Percentiles rank a stretch among this genome's conserved stretches.
Evolutionary conservation across 1,140 invertebrate genomes (phyloP).

Genomic region (Zaprionus davidi): DNA sequence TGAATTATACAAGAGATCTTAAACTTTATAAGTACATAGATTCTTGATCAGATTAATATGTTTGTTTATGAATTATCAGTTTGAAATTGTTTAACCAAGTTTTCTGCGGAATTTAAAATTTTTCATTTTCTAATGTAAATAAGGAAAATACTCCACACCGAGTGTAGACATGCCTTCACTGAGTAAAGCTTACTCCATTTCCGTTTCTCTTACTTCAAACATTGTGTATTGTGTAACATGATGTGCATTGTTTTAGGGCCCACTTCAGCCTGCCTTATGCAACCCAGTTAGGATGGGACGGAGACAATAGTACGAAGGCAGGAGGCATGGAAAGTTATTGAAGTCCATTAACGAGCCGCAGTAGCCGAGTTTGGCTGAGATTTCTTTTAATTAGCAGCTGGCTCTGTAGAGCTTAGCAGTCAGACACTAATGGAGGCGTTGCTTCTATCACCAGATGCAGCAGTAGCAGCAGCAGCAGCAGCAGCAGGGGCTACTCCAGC

Average conservation of each 20-base stretch:
- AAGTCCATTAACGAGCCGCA: conserved; percentile 61
- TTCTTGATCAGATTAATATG: too few species aligned
- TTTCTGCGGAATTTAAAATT: too few species aligned
- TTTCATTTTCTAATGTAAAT: too few species aligned
- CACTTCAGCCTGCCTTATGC: conserved; percentile 25
- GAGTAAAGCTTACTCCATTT: background rate
- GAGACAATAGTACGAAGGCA: background rate
- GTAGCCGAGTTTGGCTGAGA: conserved; percentile 16
- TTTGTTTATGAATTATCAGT: too few species aligned
- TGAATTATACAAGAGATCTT: too few species aligned
- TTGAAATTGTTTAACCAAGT: too few species aligned
- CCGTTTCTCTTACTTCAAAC: background rate
- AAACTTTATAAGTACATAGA: too few species aligned
- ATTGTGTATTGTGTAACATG: background rate
- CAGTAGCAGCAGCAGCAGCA: background rate
- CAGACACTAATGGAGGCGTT: conserved; percentile 71
- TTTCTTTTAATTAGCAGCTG: conserved; percentile 58
- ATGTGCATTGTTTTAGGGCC: conserved; percentile 6
- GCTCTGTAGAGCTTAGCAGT: conserved; percentile 49
- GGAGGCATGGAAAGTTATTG: conserved; percentile 40
- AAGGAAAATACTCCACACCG: too few species aligned
- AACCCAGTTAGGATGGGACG: background rate
- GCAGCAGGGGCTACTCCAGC: conserved; percentile 6
- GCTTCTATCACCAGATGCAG: conserved; percentile 16
- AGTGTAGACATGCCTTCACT: too few species aligned